These are phyloP conservation scores for Synaphobranchus kaupii DNA, from an alignment of 2,797 vertebrate species.

Conservation along the genomic window DNA sequence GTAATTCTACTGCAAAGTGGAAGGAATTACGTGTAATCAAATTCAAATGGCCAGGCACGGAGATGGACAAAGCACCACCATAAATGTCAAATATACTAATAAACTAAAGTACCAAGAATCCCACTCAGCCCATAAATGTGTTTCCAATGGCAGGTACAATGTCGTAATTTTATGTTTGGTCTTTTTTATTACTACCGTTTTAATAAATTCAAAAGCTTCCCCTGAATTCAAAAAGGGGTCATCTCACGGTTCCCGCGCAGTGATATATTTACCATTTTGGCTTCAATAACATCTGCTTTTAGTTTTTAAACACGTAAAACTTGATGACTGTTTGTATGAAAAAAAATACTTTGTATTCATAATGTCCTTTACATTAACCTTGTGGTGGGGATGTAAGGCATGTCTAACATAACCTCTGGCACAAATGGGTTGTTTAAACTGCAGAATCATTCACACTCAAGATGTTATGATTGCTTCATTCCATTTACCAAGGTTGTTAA, in stretches of 20 bases:
- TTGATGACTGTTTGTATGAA: neutral
- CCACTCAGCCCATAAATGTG: neutral
- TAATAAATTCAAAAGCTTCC: neutral
- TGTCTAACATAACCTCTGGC: neutral
- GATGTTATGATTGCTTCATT: neutral
- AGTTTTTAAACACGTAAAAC: neutral
- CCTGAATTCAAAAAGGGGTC: neutral
- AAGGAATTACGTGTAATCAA: conserved; percentile 7
- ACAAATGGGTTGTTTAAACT: neutral
- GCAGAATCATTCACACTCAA: neutral
- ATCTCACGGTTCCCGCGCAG: neutral
- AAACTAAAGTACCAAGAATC: conserved; percentile 6
- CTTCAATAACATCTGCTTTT: neutral
- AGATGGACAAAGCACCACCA: neutral
- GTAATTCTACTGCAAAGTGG: neutral
- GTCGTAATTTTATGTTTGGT: neutral
- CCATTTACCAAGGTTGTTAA: neutral
- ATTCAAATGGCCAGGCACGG: conserved; percentile 10
- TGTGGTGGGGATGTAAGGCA: neutral
- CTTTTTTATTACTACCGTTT: neutral
- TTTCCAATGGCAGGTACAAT: conserved; percentile 1
- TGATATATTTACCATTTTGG: neutral
- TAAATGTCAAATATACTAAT: conserved; percentile 8
- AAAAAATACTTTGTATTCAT: neutral
- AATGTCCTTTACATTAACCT: neutral